A percentile compares a stretch with the other conserved stretches of the same genome.
Evolutionary conservation across 2,797 vertebrate genomes (phyloP).

Genomic region (Lemur catta): DNA sequence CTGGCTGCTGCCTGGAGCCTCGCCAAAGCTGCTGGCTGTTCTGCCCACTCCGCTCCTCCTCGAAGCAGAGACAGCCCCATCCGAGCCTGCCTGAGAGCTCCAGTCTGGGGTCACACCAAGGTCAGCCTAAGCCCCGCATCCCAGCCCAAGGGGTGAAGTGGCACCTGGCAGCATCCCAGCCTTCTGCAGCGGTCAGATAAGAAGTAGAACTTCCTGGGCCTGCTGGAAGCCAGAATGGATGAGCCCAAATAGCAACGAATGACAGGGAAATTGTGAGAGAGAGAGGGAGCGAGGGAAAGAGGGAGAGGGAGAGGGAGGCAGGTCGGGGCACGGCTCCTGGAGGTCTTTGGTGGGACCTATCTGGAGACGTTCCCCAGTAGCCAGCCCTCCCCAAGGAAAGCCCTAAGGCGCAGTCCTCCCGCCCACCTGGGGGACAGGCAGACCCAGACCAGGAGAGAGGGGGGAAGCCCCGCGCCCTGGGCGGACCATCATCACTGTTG

Average conservation of each 20-base stretch:
- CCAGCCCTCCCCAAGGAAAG: not conserved
- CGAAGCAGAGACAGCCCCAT: not conserved
- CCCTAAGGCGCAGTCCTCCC: not conserved
- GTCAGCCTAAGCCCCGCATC: not conserved
- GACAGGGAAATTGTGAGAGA: accelerated
- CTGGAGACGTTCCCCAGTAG: not conserved
- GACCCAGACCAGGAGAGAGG: not conserved
- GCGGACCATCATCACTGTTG: accelerated
- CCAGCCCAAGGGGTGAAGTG: not conserved
- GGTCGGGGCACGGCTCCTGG: accelerated
- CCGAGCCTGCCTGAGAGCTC: not conserved
- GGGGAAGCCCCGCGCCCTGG: accelerated
- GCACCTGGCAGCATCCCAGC: not conserved
- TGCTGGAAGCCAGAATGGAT: not conserved
- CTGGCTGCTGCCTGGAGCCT: constrained; percentile 59
- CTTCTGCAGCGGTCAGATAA: not conserved
- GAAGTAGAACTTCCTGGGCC: constrained; percentile 1
- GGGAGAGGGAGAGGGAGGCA: accelerated
- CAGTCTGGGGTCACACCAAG: not conserved
- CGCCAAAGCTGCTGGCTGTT: constrained; percentile 54
- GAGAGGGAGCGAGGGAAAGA: too few species aligned
- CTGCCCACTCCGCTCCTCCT: too few species aligned
- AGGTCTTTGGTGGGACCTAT: too few species aligned
- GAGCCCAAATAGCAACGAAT: accelerated
- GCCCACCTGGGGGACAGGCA: not conserved